phyloP scores from a whole-genome alignment of 2,888 invertebrate species.

The Netelia virgata region DNA sequence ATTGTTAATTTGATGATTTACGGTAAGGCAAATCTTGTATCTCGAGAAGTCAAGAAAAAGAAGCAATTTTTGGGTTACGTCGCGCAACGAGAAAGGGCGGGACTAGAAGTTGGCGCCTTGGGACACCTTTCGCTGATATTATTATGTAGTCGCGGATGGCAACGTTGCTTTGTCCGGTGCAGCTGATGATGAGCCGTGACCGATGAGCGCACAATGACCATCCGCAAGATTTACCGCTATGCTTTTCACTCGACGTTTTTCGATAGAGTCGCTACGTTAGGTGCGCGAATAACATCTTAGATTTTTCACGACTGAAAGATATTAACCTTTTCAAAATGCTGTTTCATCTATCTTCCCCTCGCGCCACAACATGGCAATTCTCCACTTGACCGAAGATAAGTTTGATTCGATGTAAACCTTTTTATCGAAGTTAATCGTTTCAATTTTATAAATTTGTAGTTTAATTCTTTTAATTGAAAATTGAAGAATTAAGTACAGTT shows the following conservation, averaged over 20 bases:
- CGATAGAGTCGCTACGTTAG: slow-evolving; percentile 71
- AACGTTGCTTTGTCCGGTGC: slow-evolving; percentile 73
- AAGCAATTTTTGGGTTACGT: slow-evolving; percentile 57
- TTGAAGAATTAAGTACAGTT: too few species aligned
- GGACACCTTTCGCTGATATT: slow-evolving; percentile 70
- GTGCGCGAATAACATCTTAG: slow-evolving; percentile 35
- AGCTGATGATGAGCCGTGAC: slow-evolving; percentile 82
- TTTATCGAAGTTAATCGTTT: background rate
- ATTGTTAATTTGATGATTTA: slow-evolving; percentile 81
- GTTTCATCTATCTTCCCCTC: slow-evolving; percentile 12
- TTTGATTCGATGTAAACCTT: background rate
- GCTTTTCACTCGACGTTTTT: slow-evolving; percentile 75
- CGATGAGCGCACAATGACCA: slow-evolving; percentile 82
- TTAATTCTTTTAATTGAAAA: too few species aligned
- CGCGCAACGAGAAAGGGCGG: slow-evolving; percentile 66
- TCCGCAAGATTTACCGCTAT: slow-evolving; percentile 82
- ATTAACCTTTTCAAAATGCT: slow-evolving; percentile 52
- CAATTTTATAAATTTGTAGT: too few species aligned
- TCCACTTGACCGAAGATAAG: background rate
- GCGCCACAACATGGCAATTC: background rate
- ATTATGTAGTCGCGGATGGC: slow-evolving; percentile 53
- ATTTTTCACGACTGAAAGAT: slow-evolving; percentile 70
- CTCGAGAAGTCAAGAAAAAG: slow-evolving; percentile 4
- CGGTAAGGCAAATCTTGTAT: slow-evolving; percentile 57
- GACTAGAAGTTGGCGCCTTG: slow-evolving; percentile 76